phyloP scores from a whole-genome alignment of 1,140 invertebrate species.

The Centruroides sculpturatus region DNA sequence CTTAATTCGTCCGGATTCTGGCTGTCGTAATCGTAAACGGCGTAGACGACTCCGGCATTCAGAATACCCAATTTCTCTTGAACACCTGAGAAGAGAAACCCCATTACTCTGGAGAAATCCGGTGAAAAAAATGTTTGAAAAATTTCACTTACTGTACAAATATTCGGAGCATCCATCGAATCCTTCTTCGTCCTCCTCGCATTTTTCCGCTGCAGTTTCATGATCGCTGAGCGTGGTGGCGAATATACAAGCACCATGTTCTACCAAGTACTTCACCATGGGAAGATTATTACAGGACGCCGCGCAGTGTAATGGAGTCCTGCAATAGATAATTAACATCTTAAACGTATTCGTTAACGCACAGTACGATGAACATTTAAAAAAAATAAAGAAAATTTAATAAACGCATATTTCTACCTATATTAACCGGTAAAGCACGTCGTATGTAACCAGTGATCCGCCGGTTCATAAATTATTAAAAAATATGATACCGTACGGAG shows the following conservation, averaged over 20 bases:
- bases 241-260: constrained; percentile 96
- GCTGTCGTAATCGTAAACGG: constrained; percentile 86
- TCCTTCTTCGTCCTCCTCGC: constrained; percentile 95
- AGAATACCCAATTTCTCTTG: constrained; percentile 92
- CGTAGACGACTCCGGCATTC: constrained; percentile 81
- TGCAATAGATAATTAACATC: constrained; percentile 20
- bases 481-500: too few species aligned
- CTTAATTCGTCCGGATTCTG: constrained; percentile 82
- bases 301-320: constrained; percentile 96
- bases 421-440: too few species aligned
- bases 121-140: neutral
- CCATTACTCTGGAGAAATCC: too few species aligned
- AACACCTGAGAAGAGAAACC: constrained; percentile 46
- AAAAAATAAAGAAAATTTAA: too few species aligned
- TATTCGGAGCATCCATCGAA: constrained; percentile 97
- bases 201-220: constrained; percentile 96
- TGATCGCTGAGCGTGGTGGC: constrained; percentile 94
- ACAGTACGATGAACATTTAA: too few species aligned
- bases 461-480: too few species aligned
- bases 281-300: constrained; percentile 98
- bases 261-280: constrained; percentile 95
- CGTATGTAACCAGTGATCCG: too few species aligned
- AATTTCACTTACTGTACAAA: constrained; percentile 66
- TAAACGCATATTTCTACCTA: too few species aligned
- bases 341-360: too few species aligned